Evolutionary conservation across 1,140 invertebrate genomes (phyloP).

Genomic region (Atopsyche davidsoni): DNA sequence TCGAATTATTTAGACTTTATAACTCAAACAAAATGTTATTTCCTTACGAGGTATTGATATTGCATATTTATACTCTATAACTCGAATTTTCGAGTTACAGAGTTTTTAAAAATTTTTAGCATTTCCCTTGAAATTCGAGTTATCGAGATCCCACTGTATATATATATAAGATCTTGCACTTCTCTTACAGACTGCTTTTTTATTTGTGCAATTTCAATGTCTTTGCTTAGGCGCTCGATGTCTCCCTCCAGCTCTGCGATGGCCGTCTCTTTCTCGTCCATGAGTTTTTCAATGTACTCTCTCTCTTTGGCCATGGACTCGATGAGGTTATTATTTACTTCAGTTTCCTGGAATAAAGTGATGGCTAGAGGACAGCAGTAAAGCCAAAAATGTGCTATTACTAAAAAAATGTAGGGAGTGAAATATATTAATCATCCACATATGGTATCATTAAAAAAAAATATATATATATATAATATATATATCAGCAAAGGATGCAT

Average conservation of each 20-base stretch:
- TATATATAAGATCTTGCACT: neutral
- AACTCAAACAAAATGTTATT: no score
- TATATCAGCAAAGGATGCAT: neutral
- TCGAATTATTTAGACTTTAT: no score
- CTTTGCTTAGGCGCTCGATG: conserved; percentile 3
- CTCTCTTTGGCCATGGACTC: conserved; percentile 10
- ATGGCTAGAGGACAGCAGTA: neutral
- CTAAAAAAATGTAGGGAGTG: neutral
- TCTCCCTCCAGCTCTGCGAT: conserved; percentile 10
- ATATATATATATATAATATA: neutral
- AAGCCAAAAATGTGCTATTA: neutral
- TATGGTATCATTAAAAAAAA: neutral
- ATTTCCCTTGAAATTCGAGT: neutral
- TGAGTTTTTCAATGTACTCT: conserved; percentile 6
- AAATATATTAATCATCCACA: neutral
- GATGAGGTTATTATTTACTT: conserved; percentile 21
- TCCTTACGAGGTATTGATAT: no score
- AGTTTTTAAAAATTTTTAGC: neutral
- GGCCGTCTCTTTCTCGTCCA: conserved; percentile 3
- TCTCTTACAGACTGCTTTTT: conserved; percentile 12
- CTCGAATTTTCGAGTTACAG: no score
- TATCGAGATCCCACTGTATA: neutral
- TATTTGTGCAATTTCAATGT: conserved; percentile 11
- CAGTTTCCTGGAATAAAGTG: conserved; percentile 21
- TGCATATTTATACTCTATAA: no score